Base-by-base conservation (phyloP, 2,888 invertebrate genomes). In the Nezara viridula region DNA sequence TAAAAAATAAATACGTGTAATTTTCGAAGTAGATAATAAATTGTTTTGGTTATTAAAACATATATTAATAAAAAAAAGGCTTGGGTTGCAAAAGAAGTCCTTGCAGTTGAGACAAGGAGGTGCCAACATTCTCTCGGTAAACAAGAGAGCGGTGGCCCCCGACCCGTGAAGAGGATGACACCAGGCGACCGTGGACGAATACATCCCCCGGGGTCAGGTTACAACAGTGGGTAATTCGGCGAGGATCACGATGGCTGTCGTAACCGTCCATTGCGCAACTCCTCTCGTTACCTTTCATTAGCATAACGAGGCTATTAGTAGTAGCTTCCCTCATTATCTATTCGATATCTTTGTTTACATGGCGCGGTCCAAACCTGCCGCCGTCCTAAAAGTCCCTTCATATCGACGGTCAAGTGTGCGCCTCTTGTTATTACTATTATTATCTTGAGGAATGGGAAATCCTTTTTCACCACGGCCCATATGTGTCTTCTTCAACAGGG, bases 211-310 rank as follows among this genome's bases (percentile, higher is more conserved):
- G 86, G 86, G 86, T 86, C 86, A 86, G 86, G 86, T 86, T 86
- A 86, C 86, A 86, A 86, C 86, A 86, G 86, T 52, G 50, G 86
- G 86, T 52, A 86, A 86, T 86, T 86, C 86, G 52, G 86, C 37
- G 55, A 55, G 86, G 40, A 86, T 86, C 86, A 55, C 52, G 86
- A 86, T 55, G 16, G 1, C 40, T 86, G 86, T 40, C 9, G 86
- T 55, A 86, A 86, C 55, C 55, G 14, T 7, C 1, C 16, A n/a
- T 55, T 60, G 52, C 86, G 19, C 27, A 86, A 86, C 14, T 16
- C 27, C 27, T 14, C 86, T 40, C 40, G 16, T 40, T 50, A 47
- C 52, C 86, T 86, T 81, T 19, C 86, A 86, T 86, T 86, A 86
- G n/a, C 86, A 86, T 86, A 86, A 86, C 86, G 86, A 86, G 86